Base-by-base conservation (phyloP, 2,888 invertebrate species). In the Nephrotoma guestfalica region DNA sequence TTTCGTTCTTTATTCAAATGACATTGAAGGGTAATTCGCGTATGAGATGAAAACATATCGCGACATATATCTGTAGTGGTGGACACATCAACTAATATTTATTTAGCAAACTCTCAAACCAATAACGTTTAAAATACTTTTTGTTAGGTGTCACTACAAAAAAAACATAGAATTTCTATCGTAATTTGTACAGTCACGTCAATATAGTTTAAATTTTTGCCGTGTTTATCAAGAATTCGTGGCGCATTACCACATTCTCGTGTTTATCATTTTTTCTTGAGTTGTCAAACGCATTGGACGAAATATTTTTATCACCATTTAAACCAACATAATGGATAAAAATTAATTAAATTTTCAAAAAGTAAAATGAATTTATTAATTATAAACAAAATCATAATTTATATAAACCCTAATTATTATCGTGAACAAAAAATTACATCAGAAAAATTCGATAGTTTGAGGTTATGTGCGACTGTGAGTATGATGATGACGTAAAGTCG, bases 401-500 rank as follows among this genome's bases (percentile, higher is more conserved):
- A 71, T 71, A 71, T 71, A 71, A 18, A 71, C 9, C 9, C 3
- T 71, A 18, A 71, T 30, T 71, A 2, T 30, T 30, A 30, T 30
- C 30, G 30, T 71, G 18, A 71, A 9, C 30, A 71, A 84, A 47
- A 47, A 84, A 18, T 85, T 85, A 45, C 85, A 85, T 85, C 85
- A 85, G 41, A 43, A 43, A 30, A 43, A 6, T 45, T n/a, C 41
- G 1, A 45, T 43, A 43, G 45, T 45, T 85, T 85, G 45, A 85
- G 85, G 85, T 85, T 85, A 85, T 7, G 13, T 45, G 30, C 15
- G 43, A 18, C 15, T 9, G 7, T 42, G 43, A 9, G 18, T 85
- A 13, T 85, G 85, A 13, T 85, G 85, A 85, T 85, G 85, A 85
- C 85, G 85, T 85, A 85, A 85, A 85, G 43, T 85, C 85, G 43